Evolutionary conservation across 2,797 vertebrate species (phyloP), one percentile per base, ranked within the genome.

Genomic region (Propithecus deckenii): DNA sequence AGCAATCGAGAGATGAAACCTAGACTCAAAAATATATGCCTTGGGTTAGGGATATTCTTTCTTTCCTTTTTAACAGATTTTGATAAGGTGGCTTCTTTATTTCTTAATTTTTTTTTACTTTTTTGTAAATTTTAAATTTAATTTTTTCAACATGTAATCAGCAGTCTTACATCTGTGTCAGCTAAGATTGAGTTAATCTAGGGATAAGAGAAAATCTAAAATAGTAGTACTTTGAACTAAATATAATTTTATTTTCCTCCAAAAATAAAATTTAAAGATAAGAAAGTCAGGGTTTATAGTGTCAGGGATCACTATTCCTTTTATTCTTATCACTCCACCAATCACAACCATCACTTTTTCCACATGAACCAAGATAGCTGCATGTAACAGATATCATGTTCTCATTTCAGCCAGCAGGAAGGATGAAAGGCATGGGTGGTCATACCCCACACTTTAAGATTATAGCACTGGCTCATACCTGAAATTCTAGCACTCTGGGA

Each of bases 231-330:
- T 25, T 88, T 41, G 75, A 92, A 80, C 46, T 80, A 79, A 81
- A 50, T 41, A 48, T 10, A 75, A 69, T 50, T 88, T 69, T 74
- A 86, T 92, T 92, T 83, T 41, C 12, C n/a, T 30, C 61, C 35
- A 71, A 94, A 91, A 96, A 59, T 57, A 69, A 81, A 80, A 50
- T 50, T 20, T 46, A 55, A 94, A 94, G 43, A 63, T 74, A 71
- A 48, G n/a, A 30, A 55, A 78, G 14, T 43, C 69, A 87, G 61
- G 4, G 2, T 11, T 43, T 32, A 5, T 13, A 63, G 22, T 52
- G 3, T 55, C 59, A 78, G 25, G 13, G 22, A 52, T 46, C 8
- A 15, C 35, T 78, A 22, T 63, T 71, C 32, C 18, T 71, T 63
- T 28, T 43, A 22, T 65, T 18, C 14, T 89, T 74, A 32, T 74